Base-by-base conservation (phyloP, 2,888 invertebrate genomes). In the Galeopsomyia nigrocyanea region DNA sequence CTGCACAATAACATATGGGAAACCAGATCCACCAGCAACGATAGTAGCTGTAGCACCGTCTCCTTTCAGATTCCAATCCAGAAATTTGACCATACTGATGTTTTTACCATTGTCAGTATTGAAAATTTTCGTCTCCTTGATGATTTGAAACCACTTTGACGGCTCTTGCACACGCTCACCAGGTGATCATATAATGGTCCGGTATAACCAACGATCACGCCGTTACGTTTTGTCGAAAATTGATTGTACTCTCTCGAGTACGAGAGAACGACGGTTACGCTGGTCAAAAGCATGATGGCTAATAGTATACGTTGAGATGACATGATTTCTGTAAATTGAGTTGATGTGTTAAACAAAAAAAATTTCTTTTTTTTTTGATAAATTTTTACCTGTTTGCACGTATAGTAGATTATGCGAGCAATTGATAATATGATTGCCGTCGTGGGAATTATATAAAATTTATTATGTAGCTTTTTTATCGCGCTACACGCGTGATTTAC, bases 41-140 rank as follows among this genome's bases (percentile, higher is more conserved):
- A 61, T 49, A 3, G 22, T 14, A 9, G 61, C 61, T 6, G 61
- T 61, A 6, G 61, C 47, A 9, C 49, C 61, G 16, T 61, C 49
- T 9, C 49, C 49, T 2, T 47, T 21, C 2, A 17, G 5, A 19
- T 61, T 61, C 21, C 22, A 21, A 22, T 61, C 61, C 3, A 61
- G 7, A 3, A 61, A 49, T 7, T 26, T n/a, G 16, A 61, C 26
- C 47, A 21, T 47, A 16, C 39, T 61, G 1, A 61, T 61, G 5
- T 61, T 61, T 1, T 16, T 21, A 26, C 49, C 3, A 2, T 13
- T 7, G 10, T 21, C 21, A 1, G 13, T 49, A 1, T n/a, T 10
- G 14, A 47, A 61, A 1, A 46, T 61, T 16, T 22, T 61, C 21
- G 1, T 61, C 1, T 19, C 5, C 7, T 61, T 49, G 9, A 61